Evolutionary conservation across 2,113 vertebrate species (phyloP).

Genomic region (Nerophis lumbriciformis): DNA sequence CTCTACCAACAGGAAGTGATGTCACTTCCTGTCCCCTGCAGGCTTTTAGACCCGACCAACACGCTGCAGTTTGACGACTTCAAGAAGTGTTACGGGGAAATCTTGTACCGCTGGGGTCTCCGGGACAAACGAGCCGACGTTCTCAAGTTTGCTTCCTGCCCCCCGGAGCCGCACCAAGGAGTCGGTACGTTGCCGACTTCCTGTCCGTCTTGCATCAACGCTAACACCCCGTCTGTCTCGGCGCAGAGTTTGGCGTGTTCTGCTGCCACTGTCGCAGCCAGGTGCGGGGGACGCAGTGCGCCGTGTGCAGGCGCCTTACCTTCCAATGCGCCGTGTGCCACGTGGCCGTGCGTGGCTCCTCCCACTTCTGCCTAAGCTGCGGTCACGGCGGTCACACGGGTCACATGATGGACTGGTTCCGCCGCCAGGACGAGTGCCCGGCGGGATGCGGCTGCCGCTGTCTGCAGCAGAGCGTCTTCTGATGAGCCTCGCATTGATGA

Average conservation of each 20-base stretch:
- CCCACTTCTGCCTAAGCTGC: constrained; percentile 96
- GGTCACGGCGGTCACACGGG: constrained; percentile 92
- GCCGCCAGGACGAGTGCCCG: constrained; percentile 90
- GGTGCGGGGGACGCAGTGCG: constrained; percentile 87
- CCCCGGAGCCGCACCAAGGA: constrained; percentile 93
- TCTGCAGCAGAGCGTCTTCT: constrained; percentile 91
- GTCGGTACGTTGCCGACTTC: constrained; percentile 76
- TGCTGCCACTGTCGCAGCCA: constrained; percentile 95
- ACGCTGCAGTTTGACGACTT: constrained; percentile 94
- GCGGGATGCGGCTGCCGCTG: constrained; percentile 95
- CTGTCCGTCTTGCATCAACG: background rate
- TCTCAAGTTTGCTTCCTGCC: constrained; percentile 91
- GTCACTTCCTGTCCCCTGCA: constrained; percentile 38
- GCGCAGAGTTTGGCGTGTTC: constrained; percentile 89
- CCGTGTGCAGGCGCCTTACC: constrained; percentile 90
- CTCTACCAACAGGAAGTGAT: background rate
- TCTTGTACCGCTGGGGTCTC: constrained; percentile 93
- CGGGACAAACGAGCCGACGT: constrained; percentile 91
- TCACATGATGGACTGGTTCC: constrained; percentile 99
- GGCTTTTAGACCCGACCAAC: constrained; percentile 89
- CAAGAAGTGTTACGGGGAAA: constrained; percentile 96
- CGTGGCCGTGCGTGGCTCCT: constrained; percentile 90
- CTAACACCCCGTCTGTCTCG: background rate
- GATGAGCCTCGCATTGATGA: constrained; percentile 41
- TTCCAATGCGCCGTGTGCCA: constrained; percentile 98